Evolutionary conservation across 92 coral and sea anemone species (phyloP), one percentile per base, ranked within the genome.

Genomic region (Ricordea florida): DNA sequence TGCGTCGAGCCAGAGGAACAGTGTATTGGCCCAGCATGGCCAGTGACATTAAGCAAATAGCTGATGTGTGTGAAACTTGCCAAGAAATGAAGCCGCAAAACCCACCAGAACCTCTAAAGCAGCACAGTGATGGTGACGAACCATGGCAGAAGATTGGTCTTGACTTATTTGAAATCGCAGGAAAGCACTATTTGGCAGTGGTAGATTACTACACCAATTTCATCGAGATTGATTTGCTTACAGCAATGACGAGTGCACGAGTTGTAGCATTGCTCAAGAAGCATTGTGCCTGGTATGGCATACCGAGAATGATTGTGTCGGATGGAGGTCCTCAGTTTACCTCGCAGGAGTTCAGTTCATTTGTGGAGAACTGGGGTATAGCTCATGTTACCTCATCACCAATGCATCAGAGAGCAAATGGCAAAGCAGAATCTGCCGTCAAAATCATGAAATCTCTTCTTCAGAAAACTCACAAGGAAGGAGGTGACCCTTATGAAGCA

Each of bases 1-100:
- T 62, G 38, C 44, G 81, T 6, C 81, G 81, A 17, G 85, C 85
- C 33, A 41, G 77, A 23, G 77, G 56, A 18, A 62, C 60, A n/a
- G 69, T 85, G 35, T 85, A 78, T 67, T 85, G 90, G 81, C 81
- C 81, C 49, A 41, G 66, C 14, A 84, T 84, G 79, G 10, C 89
- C 13, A 13, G 18, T 5, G 79, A 84, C 17, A 36, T 84, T 6
- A 46, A 20, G 27, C 78, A 83, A 30, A 13, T 76, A 18, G 77
- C 72, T 46, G 84, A 55, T 3, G 27, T 36, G 17, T 83, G 77
- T 34, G 62, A 75, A 33, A 27, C 31, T 26, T 83, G 88, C 42
- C 72, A 76, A 50, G 52, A 48, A 26, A 27, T 43, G 31, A 63
- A 65, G 65, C 76, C 77, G 42, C 52, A 50, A 20, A 78, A 84